These are phyloP conservation scores for Apotomis betuletana DNA, from an alignment of 2,888 invertebrate species.

Conservation along the genomic window DNA sequence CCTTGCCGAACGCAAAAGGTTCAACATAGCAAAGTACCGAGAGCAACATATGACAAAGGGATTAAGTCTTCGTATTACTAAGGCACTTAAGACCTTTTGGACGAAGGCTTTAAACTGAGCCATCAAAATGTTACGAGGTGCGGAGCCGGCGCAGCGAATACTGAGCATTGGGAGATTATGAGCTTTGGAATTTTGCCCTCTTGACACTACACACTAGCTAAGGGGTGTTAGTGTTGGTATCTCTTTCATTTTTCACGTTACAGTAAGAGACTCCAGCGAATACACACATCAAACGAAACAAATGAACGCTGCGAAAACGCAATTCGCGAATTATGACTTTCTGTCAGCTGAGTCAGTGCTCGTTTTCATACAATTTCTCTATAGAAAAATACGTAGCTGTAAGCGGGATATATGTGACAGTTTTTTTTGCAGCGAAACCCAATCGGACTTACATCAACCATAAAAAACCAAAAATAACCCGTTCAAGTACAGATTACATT, in stretches of 20 bases:
- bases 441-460: too few species aligned
- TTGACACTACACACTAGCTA: not conserved
- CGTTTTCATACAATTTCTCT: too few species aligned
- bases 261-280: too few species aligned
- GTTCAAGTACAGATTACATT: too few species aligned
- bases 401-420: too few species aligned
- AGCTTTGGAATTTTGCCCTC: not conserved
- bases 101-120: constrained; percentile 2
- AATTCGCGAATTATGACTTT: too few species aligned
- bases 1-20: constrained; percentile 8
- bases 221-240: not conserved
- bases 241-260: not conserved
- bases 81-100: constrained; percentile 1
- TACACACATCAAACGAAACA: too few species aligned
- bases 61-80: not conserved
- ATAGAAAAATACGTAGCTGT: too few species aligned
- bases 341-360: too few species aligned
- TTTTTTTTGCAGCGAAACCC: too few species aligned
- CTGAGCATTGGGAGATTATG: not conserved
- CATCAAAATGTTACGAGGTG: constrained; percentile 18
- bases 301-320: too few species aligned
- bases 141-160: constrained; percentile 2
- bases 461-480: too few species aligned
- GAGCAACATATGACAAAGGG: not conserved
- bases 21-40: not conserved